Percentiles rank a stretch among this genome's conserved stretches.
Evolutionary conservation across 2,888 invertebrate genomes (phyloP).

Genomic region (Tetropium fuscum): DNA sequence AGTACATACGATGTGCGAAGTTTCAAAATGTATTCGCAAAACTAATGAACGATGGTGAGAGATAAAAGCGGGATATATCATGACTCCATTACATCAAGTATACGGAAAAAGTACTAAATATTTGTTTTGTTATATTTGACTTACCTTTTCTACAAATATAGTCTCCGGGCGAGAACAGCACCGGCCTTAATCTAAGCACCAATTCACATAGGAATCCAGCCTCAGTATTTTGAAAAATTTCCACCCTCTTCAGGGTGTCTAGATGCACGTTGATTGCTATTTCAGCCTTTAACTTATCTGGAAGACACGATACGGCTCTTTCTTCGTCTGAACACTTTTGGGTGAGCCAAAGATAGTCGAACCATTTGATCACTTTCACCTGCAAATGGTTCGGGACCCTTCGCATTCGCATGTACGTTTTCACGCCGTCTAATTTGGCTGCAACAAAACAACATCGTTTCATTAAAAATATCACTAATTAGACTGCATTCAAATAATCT

Average conservation of each 20-base stretch:
- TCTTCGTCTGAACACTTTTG: slow-evolving; percentile 99
- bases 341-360: slow-evolving; percentile 98
- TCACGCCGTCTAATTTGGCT: slow-evolving; percentile 98
- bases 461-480: too few species aligned
- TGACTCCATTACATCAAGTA: too few species aligned
- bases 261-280: slow-evolving; percentile 99
- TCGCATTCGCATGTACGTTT: slow-evolving; percentile 98
- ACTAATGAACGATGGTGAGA: too few species aligned
- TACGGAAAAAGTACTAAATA: too few species aligned
- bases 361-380: slow-evolving; percentile 99
- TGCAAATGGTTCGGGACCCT: slow-evolving; percentile 95
- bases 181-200: slow-evolving; percentile 93
- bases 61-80: too few species aligned
- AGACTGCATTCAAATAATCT: too few species aligned
- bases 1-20: too few species aligned
- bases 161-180: slow-evolving; percentile 98
- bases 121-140: slow-evolving; percentile 23
- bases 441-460: slow-evolving; percentile 65
- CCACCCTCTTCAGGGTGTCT: slow-evolving; percentile 96
- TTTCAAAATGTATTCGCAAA: too few species aligned
- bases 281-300: slow-evolving; percentile 98
- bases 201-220: slow-evolving; percentile 98
- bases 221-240: slow-evolving; percentile 99
- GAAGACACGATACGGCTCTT: slow-evolving; percentile 93
- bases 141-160: slow-evolving; percentile 99